Evolutionary conservation across 2,888 invertebrate genomes (phyloP).

Genomic region (Erebia ligea): DNA sequence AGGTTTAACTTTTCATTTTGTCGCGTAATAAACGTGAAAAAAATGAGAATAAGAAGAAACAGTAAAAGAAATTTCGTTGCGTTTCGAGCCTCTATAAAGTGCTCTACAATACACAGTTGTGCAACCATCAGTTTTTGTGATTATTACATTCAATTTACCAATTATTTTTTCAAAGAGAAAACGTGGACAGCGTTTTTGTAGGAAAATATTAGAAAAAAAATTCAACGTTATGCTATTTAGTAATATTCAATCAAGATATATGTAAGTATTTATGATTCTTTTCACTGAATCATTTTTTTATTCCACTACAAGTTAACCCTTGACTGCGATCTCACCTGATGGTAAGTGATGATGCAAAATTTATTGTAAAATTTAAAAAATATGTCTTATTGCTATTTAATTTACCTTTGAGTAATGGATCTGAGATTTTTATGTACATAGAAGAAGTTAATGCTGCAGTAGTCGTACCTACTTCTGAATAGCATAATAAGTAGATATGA

Average conservation of each 20-base stretch:
- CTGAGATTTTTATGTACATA: too few relatives aligned
- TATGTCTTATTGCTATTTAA: too few relatives aligned
- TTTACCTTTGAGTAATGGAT: too few relatives aligned
- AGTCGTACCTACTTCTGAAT: background rate
- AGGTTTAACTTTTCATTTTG: slow-evolving; percentile 14
- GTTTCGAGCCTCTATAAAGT: slow-evolving; percentile 17
- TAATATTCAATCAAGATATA: background rate
- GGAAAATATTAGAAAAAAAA: slow-evolving; percentile 17
- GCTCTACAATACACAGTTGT: slow-evolving; percentile 8
- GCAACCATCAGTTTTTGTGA: slow-evolving; percentile 23
- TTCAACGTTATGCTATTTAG: background rate
- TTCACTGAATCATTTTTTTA: too few relatives aligned
- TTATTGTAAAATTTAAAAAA: too few relatives aligned
- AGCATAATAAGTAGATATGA: background rate
- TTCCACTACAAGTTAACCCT: too few relatives aligned
- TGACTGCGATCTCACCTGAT: too few relatives aligned
- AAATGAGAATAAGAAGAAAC: slow-evolving; percentile 18
- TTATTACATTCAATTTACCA: slow-evolving; percentile 28
- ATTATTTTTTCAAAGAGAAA: slow-evolving; percentile 22
- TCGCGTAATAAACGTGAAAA: slow-evolving; percentile 11
- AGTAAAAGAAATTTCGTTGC: slow-evolving; percentile 15
- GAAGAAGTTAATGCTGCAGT: too few relatives aligned
- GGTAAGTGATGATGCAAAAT: too few relatives aligned
- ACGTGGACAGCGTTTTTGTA: background rate
- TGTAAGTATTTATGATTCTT: too few relatives aligned